Evolutionary conservation across 2,888 invertebrate species (phyloP), one percentile per base, ranked within the genome.

Genomic region (Eupithecia subfuscata): DNA sequence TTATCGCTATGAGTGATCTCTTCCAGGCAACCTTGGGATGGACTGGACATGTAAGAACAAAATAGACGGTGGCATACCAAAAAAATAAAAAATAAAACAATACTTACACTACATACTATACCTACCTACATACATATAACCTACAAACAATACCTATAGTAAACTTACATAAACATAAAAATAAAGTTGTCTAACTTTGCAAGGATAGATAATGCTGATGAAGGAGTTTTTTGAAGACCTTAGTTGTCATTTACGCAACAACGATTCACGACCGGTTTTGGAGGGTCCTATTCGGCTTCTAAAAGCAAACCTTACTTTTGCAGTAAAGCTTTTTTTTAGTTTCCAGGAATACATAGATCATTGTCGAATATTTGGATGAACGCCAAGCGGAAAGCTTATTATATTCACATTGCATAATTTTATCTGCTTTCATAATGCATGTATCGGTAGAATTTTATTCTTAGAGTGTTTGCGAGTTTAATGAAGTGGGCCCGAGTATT

Each of bases 371-470:
- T 22, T 64, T 68, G 68, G 68, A 68, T 6, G 68, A 25, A 0
- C 45, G 86, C 90, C 90, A 90, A 75, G 25, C 72, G 71, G 78
- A 87, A 82, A 82, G 82, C 77, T 82, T 82, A 80, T 84, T 85
- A 84, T 84, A 82, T 84, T 82, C 79, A 74, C 81, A 77, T 82
- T 88, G 87, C 88, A 86, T 87, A 84, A 86, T 86, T 86, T 85
- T 84, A 85, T 84, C 75, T 85, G 76, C 82, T 83, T 82, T 83
- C 75, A 81, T 82, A 84, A 76, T 79, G 76, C 82, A 78, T 78
- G 77, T 78, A 82, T 75, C 73, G 78, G 75, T 78, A 43, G 75
- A 77, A 68, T 67, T 73, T 77, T 85, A 80, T 82, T 82, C 79
- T 77, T 63, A 63, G 74, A 77, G 48, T 69, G 71, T 69, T 77